Evolutionary conservation across 2,888 invertebrate genomes (phyloP).

Genomic region (Drosophila monieri): DNA sequence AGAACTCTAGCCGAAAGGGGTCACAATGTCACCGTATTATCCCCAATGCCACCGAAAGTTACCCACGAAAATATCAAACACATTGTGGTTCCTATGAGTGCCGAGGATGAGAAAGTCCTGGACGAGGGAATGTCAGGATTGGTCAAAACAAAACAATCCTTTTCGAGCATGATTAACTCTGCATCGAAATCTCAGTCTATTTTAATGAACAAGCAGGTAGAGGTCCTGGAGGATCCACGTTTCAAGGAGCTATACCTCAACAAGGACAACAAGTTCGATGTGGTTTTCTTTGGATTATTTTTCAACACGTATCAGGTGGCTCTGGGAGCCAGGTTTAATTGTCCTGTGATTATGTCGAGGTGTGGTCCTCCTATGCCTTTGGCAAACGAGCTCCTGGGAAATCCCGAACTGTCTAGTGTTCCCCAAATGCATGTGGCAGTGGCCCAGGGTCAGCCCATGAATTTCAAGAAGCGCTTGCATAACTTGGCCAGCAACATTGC

Average conservation of each 20-base stretch:
- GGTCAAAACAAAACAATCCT: constrained; percentile 14
- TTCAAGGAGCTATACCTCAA: background rate
- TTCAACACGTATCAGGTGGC: constrained; percentile 78
- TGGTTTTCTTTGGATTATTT: constrained; percentile 80
- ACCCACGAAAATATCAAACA: constrained; percentile 65
- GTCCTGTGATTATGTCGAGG: constrained; percentile 75
- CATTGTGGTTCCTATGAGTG: constrained; percentile 69
- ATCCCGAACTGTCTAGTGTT: constrained; percentile 53
- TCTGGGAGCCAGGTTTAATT: constrained; percentile 75
- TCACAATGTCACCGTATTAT: constrained; percentile 81
- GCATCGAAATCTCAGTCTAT: constrained; percentile 64
- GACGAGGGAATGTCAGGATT: constrained; percentile 43
- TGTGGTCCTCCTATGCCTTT: constrained; percentile 50
- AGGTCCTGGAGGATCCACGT: background rate
- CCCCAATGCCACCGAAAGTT: constrained; percentile 68
- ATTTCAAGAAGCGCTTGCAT: background rate
- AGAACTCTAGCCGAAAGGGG: constrained; percentile 76
- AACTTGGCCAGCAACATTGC: constrained; percentile 6
- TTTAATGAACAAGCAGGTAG: constrained; percentile 23
- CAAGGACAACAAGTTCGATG: constrained; percentile 75
- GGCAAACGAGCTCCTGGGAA: constrained; percentile 64
- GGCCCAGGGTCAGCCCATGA: background rate
- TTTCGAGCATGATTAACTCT: constrained; percentile 31
- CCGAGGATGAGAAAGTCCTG: constrained; percentile 51
- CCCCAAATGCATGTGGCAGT: constrained; percentile 2